phyloP scores from a whole-genome alignment of 2,113 vertebrate genomes.

The Sarotherodon lohbergeri region DNA sequence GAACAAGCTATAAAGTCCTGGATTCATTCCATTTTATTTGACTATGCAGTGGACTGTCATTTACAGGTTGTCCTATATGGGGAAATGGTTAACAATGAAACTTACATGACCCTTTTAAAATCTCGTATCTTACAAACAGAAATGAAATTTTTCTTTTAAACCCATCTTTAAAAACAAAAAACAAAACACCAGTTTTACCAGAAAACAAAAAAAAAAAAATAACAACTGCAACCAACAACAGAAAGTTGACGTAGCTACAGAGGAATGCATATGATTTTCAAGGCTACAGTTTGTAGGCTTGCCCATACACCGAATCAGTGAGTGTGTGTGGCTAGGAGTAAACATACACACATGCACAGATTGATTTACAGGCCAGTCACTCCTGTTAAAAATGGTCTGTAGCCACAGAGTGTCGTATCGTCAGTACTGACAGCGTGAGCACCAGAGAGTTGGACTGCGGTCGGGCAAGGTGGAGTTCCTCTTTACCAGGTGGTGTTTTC shows the following conservation, averaged over 20 bases:
- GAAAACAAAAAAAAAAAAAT: background rate
- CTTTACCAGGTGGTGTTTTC: conserved; percentile 36
- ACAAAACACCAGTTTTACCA: conserved; percentile 42
- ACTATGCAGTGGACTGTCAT: conserved; percentile 29
- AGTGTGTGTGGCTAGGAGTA: background rate
- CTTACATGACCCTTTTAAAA: conserved; percentile 43
- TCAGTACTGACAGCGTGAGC: conserved; percentile 79
- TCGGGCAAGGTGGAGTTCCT: conserved; percentile 53
- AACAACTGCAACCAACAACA: conserved; percentile 45
- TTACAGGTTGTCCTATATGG: conserved; percentile 7
- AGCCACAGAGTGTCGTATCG: conserved; percentile 79
- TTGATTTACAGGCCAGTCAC: conserved; percentile 77
- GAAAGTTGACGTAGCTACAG: conserved; percentile 60
- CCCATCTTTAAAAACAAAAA: background rate
- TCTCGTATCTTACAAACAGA: conserved; percentile 46
- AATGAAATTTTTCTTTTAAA: conserved; percentile 1
- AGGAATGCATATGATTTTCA: conserved; percentile 88
- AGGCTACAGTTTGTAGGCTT: conserved; percentile 82
- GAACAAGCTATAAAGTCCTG: conserved; percentile 17
- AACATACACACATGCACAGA: conserved; percentile 46
- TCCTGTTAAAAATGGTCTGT: conserved; percentile 85
- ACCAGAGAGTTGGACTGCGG: conserved; percentile 69
- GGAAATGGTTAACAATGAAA: conserved; percentile 26
- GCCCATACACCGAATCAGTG: conserved; percentile 79
- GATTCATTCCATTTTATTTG: background rate